phyloP scores from a whole-genome alignment of 2,888 invertebrate genomes.

The Carabus problematicus region DNA sequence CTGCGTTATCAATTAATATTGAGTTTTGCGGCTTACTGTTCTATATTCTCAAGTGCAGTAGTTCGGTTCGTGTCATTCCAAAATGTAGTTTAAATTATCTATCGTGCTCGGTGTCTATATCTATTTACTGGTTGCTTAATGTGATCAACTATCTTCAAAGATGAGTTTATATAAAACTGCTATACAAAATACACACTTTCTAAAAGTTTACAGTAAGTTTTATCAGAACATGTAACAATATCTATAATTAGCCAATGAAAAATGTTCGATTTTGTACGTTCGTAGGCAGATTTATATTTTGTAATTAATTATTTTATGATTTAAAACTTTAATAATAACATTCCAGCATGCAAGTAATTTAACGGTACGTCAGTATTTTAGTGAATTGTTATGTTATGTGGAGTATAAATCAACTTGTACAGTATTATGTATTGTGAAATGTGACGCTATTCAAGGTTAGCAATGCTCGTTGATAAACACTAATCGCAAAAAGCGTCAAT shows the following conservation, averaged over 20 bases:
- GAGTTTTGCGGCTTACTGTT: conserved; percentile 18
- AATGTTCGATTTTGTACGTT: no score
- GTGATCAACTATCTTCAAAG: conserved; percentile 40
- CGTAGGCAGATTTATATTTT: no score
- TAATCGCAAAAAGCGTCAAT: no score
- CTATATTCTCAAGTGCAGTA: conserved; percentile 34
- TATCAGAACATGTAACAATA: no score
- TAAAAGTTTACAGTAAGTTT: conserved; percentile 53
- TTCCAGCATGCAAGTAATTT: background rate
- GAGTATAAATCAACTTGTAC: background rate
- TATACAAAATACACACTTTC: conserved; percentile 54
- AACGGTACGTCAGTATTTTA: background rate
- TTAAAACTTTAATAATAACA: background rate
- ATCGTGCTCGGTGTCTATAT: background rate
- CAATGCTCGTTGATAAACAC: background rate
- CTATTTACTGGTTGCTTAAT: conserved; percentile 6
- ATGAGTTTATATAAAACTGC: conserved; percentile 57
- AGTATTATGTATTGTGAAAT: conserved; percentile 20
- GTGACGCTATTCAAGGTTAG: conserved; percentile 25
- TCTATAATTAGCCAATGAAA: no score
- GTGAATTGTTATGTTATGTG: background rate
- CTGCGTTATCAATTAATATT: conserved; percentile 34
- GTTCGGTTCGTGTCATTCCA: conserved; percentile 6
- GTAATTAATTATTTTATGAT: no score
- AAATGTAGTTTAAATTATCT: conserved; percentile 25